Evolutionary conservation across 2,113 vertebrate genomes (phyloP).

Genomic region (Perccottus glenii): DNA sequence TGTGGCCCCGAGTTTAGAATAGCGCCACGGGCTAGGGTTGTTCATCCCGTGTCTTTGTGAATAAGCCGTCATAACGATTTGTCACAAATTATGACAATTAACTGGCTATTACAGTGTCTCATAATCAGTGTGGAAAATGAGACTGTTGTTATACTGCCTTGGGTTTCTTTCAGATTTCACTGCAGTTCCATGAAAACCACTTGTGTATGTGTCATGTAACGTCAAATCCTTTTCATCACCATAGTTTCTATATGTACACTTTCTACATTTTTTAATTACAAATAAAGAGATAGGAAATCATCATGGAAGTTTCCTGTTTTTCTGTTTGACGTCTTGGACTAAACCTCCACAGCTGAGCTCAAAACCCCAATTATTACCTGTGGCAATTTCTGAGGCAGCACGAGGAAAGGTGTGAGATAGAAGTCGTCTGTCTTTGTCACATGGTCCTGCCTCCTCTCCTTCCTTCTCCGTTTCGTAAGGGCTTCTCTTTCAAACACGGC

Average conservation of each 20-base stretch:
- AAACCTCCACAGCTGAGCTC: conserved; percentile 14
- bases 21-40: too few species aligned
- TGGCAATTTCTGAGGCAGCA: conserved; percentile 23
- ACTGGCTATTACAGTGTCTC: not conserved
- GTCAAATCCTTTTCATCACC: not conserved
- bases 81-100: not conserved
- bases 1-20: conserved; percentile 3
- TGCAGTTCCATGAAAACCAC: not conserved
- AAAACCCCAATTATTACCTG: conserved; percentile 39
- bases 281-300: too few species aligned
- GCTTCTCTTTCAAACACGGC: conserved; percentile 55
- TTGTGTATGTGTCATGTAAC: not conserved
- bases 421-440: conserved; percentile 25
- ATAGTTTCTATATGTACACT: too few species aligned
- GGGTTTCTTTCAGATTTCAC: not conserved
- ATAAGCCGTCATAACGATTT: conserved; percentile 8
- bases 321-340: conserved; percentile 10
- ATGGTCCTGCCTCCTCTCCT: not conserved
- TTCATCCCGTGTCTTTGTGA: not conserved
- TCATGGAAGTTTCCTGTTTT: too few species aligned
- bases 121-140: not conserved
- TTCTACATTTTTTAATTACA: too few species aligned
- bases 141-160: not conserved
- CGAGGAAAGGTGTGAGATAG: conserved; percentile 35
- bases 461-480: conserved; percentile 40